Percentiles rank a stretch among this genome's conserved stretches.
These are phyloP conservation scores for Scaptomyza pallida DNA, from an alignment of 1,140 invertebrate genomes.

Conservation along the genomic window DNA sequence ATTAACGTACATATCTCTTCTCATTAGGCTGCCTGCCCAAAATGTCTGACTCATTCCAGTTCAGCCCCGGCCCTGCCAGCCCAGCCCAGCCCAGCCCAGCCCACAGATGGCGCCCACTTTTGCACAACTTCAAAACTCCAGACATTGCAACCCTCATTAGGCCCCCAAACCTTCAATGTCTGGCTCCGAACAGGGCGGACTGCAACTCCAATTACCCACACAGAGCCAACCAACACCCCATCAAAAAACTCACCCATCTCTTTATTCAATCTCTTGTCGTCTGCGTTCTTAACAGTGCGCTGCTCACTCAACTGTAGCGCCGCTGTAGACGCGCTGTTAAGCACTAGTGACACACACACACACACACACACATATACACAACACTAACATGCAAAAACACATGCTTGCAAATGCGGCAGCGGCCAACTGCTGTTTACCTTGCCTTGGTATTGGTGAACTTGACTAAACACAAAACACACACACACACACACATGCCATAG, in stretches of 20 bases:
- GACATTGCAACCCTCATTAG: conserved; percentile 79
- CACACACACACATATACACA: conserved; percentile 23
- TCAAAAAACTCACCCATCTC: conserved; percentile 4
- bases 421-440: conserved; percentile 48
- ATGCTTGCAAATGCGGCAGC: not conserved
- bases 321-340: conserved; percentile 54
- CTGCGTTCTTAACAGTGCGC: conserved; percentile 57
- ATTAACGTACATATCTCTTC: conserved; percentile 9
- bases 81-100: conserved; percentile 36
- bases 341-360: conserved; percentile 35
- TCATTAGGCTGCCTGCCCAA: conserved; percentile 34
- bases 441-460: conserved; percentile 77
- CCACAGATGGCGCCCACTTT: conserved; percentile 33
- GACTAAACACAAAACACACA: no score
- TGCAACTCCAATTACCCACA: conserved; percentile 46
- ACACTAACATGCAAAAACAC: no score
- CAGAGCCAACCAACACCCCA: not conserved
- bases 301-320: conserved; percentile 68
- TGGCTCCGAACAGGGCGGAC: conserved; percentile 31
- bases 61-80: conserved; percentile 38
- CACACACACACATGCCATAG: conserved; percentile 35
- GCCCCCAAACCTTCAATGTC: conserved; percentile 53
- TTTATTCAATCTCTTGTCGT: conserved; percentile 1
- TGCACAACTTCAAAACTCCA: conserved; percentile 66
- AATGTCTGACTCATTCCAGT: conserved; percentile 63